Percentiles rank a stretch among this genome's conserved stretches.
Evolutionary conservation across 35 echinoderm and acorn worm genomes (phyloP).

Genomic region (Holothuria glaberrima): DNA sequence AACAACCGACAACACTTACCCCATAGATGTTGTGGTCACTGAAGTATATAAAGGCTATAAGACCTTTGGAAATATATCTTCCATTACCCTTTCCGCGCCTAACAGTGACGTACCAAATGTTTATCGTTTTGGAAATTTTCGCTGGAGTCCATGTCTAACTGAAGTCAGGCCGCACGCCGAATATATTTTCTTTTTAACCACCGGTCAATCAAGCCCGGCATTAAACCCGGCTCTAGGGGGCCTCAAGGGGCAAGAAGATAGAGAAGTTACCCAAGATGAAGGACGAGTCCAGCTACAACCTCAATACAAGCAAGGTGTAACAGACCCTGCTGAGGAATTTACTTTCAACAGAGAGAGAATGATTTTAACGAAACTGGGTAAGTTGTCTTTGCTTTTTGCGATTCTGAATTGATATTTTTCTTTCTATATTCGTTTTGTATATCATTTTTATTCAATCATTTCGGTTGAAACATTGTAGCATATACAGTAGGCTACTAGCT

Average conservation of each 20-base stretch:
- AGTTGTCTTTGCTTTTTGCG: background rate
- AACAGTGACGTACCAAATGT: background rate
- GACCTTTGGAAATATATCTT: background rate
- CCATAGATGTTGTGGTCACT: constrained; percentile 16
- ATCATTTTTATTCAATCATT: no score
- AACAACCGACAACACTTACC: background rate
- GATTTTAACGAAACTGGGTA: background rate
- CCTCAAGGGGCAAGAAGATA: no score
- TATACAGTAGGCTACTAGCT: no score
- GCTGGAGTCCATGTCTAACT: background rate
- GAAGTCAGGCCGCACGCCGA: background rate
- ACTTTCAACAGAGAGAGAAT: background rate
- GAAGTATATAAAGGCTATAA: constrained; percentile 32
- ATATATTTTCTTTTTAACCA: constrained; percentile 35
- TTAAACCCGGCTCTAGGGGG: background rate
- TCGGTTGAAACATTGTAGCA: no score
- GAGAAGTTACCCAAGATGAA: no score
- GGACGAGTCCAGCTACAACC: background rate
- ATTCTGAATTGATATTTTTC: no score
- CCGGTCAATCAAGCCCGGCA: background rate
- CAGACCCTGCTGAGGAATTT: background rate
- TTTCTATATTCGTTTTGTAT: no score
- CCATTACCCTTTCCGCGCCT: background rate
- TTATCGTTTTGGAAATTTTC: constrained; percentile 19
- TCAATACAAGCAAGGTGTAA: background rate